A percentile compares a stretch with the other conserved stretches of the same genome.
phyloP scores from a whole-genome alignment of 2,113 vertebrate species.

The Amphiprion ocellaris region DNA sequence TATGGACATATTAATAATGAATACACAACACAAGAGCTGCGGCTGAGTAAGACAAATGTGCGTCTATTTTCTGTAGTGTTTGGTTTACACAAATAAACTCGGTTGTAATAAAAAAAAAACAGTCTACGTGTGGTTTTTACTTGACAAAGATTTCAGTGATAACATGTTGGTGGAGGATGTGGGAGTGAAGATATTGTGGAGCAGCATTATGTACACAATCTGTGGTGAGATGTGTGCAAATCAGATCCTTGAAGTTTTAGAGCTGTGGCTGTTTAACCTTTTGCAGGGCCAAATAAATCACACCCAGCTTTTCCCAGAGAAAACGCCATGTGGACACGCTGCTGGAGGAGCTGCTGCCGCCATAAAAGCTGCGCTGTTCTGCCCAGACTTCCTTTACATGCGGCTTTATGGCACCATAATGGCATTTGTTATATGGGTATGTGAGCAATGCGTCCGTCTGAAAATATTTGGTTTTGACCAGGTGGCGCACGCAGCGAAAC shows the following conservation, averaged over 20 bases:
- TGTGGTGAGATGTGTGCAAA: conserved; percentile 67
- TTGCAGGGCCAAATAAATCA: conserved; percentile 74
- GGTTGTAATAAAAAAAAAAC: background rate
- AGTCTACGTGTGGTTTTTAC: background rate
- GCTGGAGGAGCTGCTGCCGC: conserved; percentile 34
- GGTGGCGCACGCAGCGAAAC: conserved; percentile 69
- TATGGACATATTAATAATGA: background rate
- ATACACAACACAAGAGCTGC: background rate
- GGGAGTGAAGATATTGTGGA: background rate
- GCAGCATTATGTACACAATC: conserved; percentile 56
- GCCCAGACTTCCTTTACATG: conserved; percentile 76
- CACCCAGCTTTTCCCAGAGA: conserved; percentile 67
- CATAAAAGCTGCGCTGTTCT: conserved; percentile 72
- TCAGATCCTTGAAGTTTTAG: conserved; percentile 69
- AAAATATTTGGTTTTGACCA: conserved; percentile 79
- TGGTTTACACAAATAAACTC: conserved; percentile 44
- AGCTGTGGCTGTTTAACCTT: conserved; percentile 56
- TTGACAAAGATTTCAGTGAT: background rate
- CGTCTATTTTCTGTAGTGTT: too few species aligned
- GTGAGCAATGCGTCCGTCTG: conserved; percentile 62
- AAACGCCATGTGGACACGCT: conserved; percentile 46
- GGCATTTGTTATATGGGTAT: conserved; percentile 71
- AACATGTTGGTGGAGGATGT: conserved; percentile 3
- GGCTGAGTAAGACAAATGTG: too few species aligned
- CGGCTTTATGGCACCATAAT: conserved; percentile 72